These are phyloP conservation scores for Empis stercorea DNA, from an alignment of 2,888 invertebrate species.

Conservation along the genomic window DNA sequence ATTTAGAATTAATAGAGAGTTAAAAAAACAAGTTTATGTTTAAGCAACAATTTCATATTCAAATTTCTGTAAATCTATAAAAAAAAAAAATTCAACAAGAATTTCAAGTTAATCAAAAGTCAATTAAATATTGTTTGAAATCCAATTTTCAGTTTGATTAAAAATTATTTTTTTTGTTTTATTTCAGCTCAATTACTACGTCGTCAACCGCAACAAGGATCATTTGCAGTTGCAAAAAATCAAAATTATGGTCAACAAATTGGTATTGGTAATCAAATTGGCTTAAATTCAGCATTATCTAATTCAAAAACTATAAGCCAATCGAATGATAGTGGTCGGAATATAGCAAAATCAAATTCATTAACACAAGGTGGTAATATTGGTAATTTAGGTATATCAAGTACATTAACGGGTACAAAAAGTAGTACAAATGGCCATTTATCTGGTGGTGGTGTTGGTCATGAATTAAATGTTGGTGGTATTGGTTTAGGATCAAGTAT, in stretches of 20 bases:
- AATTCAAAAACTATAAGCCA: conserved; percentile 25
- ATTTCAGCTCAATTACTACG: conserved; percentile 17
- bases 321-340: conserved; percentile 13
- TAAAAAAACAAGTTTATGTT: too few species aligned
- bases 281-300: conserved; percentile 18
- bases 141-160: too few species aligned
- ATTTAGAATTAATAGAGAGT: too few species aligned
- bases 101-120: too few species aligned
- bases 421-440: conserved; percentile 23
- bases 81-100: too few species aligned
- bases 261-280: conserved; percentile 8
- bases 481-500: conserved; percentile 27
- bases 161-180: too few species aligned
- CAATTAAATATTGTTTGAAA: too few species aligned
- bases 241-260: conserved; percentile 16
- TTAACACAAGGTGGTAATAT: conserved; percentile 22
- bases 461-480: conserved; percentile 27
- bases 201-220: conserved; percentile 16
- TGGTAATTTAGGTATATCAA: conserved; percentile 27
- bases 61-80: too few species aligned
- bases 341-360: conserved; percentile 24
- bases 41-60: too few species aligned
- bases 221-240: conserved; percentile 23
- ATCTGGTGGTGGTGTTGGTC: conserved; percentile 16
- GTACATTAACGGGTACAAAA: conserved; percentile 24